Evolutionary conservation across 2,797 vertebrate genomes (phyloP).

Genomic region (Notoglanidium macrostoma): DNA sequence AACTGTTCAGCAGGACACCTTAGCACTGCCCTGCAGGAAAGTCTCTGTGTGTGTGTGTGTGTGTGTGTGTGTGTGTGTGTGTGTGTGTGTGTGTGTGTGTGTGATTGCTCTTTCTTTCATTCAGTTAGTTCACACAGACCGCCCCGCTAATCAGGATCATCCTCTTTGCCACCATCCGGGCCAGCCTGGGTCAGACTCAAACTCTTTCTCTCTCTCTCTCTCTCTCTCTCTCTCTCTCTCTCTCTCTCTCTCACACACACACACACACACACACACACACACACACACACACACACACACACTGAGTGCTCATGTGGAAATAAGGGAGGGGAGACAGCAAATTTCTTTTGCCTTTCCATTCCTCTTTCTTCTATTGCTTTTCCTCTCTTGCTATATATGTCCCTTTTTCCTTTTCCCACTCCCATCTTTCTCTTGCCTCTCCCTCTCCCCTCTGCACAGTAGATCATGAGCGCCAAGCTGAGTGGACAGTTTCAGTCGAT

Average conservation of each 20-base stretch:
- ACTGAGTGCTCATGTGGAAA: conserved; percentile 22
- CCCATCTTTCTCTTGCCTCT: background rate
- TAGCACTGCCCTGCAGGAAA: background rate
- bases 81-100: conserved; percentile 37
- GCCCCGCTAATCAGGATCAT: conserved; percentile 74
- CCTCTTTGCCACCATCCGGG: conserved; percentile 66
- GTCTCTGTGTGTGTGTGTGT: conserved; percentile 39
- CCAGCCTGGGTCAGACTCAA: conserved; percentile 60
- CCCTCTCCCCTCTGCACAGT: background rate
- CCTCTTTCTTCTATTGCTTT: background rate
- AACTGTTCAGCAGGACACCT: conserved; percentile 8
- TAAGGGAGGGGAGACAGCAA: conserved; percentile 1
- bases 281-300: conserved; percentile 1
- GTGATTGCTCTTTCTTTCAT: conserved; percentile 61
- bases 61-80: conserved; percentile 38
- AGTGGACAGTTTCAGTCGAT: conserved; percentile 51
- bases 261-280: conserved; percentile 34
- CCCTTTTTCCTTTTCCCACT: background rate
- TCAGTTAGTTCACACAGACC: conserved; percentile 72
- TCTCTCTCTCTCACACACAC: background rate
- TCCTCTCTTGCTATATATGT: background rate
- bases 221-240: conserved; percentile 5
- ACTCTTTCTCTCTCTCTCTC: background rate
- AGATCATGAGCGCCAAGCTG: conserved; percentile 22
- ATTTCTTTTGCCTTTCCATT: background rate